Evolutionary conservation across 2,888 invertebrate species (phyloP).

Genomic region (Scaptomyza tumidula): DNA sequence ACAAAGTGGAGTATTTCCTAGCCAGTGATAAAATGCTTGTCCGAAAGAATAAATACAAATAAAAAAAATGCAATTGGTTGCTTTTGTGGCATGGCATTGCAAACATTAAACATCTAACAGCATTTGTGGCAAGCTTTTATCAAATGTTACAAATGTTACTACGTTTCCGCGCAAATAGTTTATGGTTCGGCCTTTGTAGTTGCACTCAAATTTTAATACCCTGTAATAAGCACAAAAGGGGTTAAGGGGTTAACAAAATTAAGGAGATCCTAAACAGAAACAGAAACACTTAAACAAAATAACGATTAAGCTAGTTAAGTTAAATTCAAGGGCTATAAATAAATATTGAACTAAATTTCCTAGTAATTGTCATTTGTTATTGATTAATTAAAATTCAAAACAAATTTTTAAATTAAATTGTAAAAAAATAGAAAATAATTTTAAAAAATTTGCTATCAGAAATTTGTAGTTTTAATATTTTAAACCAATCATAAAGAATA

Average conservation of each 20-base stretch:
- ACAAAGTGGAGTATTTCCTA: constrained; percentile 26
- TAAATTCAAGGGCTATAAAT: no score
- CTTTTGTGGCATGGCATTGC: constrained; percentile 37
- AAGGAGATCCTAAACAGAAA: no score
- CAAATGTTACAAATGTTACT: constrained; percentile 25
- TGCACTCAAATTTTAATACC: constrained; percentile 18
- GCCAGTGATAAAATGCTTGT: constrained; percentile 9
- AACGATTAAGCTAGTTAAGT: no score
- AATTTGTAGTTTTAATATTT: no score
- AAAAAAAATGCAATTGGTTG: constrained; percentile 10
- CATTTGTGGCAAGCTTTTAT: constrained; percentile 59
- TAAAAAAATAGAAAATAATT: no score
- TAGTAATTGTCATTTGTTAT: no score
- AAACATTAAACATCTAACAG: constrained; percentile 62
- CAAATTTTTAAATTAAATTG: no score
- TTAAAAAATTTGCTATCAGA: no score
- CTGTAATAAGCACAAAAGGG: neutral
- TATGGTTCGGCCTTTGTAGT: constrained; percentile 47
- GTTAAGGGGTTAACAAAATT: neutral
- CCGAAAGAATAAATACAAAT: neutral
- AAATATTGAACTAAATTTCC: no score
- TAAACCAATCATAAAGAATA: no score
- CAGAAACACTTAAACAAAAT: no score
- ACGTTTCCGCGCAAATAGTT: constrained; percentile 63
- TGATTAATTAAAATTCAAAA: no score